Evolutionary conservation across 2,797 vertebrate genomes (phyloP), one percentile per base, ranked within the genome.

Genomic region (Pseudopleuronectes americanus): DNA sequence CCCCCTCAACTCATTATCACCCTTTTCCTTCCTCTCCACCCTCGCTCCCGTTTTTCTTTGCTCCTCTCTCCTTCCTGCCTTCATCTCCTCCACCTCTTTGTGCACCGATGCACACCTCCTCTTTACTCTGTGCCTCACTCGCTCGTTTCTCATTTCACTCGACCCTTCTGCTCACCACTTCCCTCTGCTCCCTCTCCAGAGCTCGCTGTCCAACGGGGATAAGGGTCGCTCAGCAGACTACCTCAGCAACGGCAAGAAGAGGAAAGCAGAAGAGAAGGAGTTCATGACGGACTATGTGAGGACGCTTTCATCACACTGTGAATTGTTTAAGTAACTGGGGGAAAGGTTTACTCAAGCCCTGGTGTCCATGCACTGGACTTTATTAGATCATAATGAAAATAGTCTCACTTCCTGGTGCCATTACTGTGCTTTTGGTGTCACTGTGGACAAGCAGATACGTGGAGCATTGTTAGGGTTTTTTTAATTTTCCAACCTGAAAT

Each of bases 221-320:
- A 95, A 97, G 77, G 94, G 95, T 22, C 94, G 95, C 48, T 69
- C 91, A 45, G 90, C 96, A 1, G 96, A 97, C 87, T 97, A 97
- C 93, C 93, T 97, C 90, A 96, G 94, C 90, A 94, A 95, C 12
- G 95, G 94, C 89, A 97, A 97, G 90, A 97, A 97, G 90, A 95
- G 96, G 90, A 97, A 97, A 91, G 93, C 93, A 2, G 96, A 97
- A 4, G 96, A 97, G 87, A 97, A 97, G 80, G 96, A 97, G 68
- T 97, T 96, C 2, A 90, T 94, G 86, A 96, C 96, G 0, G 96
- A 97, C 84, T 97, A 97, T 10, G 96, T 97, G 90, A 94, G 96
- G n/a, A 65, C 17, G 49, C 63, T 74, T 70, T 14, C 0, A 54
- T 33, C 65, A 72, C 23, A 8, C 45, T 71, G 24, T 70, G 57